phyloP scores from a whole-genome alignment of 2,888 invertebrate genomes.

The Agrilus mali region DNA sequence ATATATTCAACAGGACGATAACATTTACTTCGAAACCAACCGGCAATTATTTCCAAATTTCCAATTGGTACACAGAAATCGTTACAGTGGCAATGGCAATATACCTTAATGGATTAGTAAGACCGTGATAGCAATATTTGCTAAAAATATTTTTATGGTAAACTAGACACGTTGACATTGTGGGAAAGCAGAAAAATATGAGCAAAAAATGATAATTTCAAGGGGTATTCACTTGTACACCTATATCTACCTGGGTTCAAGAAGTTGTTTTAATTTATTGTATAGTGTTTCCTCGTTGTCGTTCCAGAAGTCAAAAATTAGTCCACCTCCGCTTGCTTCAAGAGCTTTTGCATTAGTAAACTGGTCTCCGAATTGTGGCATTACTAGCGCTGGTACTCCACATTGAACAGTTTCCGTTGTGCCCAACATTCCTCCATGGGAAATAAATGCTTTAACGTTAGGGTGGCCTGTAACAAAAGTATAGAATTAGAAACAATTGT shows the following conservation, averaged over 20 bases:
- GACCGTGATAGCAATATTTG: no score
- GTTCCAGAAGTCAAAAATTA: slow-evolving; percentile 42
- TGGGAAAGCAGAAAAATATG: no score
- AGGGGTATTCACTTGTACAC: slow-evolving; percentile 4
- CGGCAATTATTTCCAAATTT: no score
- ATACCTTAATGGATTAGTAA: no score
- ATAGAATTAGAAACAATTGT: background rate
- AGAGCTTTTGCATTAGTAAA: slow-evolving; percentile 50
- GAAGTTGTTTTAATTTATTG: slow-evolving; percentile 42
- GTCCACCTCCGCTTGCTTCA: slow-evolving; percentile 46
- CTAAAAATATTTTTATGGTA: no score
- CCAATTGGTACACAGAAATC: no score
- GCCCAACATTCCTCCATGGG: slow-evolving; percentile 56
- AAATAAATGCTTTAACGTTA: slow-evolving; percentile 52
- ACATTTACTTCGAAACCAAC: no score
- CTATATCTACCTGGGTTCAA: slow-evolving; percentile 41
- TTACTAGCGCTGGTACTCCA: slow-evolving; percentile 50
- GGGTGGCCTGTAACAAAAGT: slow-evolving; percentile 43
- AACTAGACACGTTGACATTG: no score
- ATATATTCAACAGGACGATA: no score
- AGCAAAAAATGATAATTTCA: no score
- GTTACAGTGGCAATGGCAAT: no score
- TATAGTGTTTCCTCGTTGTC: slow-evolving; percentile 43
- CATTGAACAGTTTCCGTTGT: slow-evolving; percentile 54
- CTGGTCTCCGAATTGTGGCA: slow-evolving; percentile 61